Base-by-base conservation (phyloP, 2,113 vertebrate genomes). In the Probosciger aterrimus region DNA sequence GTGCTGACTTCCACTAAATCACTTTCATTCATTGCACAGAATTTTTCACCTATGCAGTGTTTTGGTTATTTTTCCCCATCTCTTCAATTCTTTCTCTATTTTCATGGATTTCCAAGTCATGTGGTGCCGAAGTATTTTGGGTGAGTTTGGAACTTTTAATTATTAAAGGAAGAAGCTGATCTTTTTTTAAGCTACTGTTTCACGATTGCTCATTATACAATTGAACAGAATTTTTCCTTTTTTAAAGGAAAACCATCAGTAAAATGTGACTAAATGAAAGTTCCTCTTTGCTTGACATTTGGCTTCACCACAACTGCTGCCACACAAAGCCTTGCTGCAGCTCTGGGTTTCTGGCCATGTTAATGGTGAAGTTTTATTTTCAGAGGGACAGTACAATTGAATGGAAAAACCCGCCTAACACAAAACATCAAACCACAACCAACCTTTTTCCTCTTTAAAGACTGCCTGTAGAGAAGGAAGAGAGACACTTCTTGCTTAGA, bases 171-270 rank as follows among this genome's bases (percentile, higher is more conserved):
- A 91, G 20, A 64, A 83, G 78, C 82, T 3, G 31, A 39, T 27
- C 1, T 20, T 69, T 82, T 89, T 74, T 55, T 6, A n/a, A 69
- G 44, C 18, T 62, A 23, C 28, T 49, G 6, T 6, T 91, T 84
- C 30, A 55, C 67, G 70, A 80, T 6, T 27, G 24, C 8, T 78
- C 28, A 16, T 25, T n/a, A 50, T 11, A 77, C 60, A 75, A 76
- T 13, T 0, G 7, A 82, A 25, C 2, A 24, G 14, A 27, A 1
- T 6, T 6, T 23, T n/a, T 9, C 4, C 18, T 14, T 10, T 23
- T 18, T 18, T 8, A 14, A 69, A 68, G 47, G n/a, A 52, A 57
- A 76, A 14, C n/a, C 16, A 52, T 53, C 35, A 73, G 39, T 30
- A 83, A 69, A 86, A 57, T 1, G 14, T 10, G 11, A 19, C 44